Evolutionary conservation across 2,888 invertebrate genomes (phyloP).

Genomic region (Ophion obscuratus): DNA sequence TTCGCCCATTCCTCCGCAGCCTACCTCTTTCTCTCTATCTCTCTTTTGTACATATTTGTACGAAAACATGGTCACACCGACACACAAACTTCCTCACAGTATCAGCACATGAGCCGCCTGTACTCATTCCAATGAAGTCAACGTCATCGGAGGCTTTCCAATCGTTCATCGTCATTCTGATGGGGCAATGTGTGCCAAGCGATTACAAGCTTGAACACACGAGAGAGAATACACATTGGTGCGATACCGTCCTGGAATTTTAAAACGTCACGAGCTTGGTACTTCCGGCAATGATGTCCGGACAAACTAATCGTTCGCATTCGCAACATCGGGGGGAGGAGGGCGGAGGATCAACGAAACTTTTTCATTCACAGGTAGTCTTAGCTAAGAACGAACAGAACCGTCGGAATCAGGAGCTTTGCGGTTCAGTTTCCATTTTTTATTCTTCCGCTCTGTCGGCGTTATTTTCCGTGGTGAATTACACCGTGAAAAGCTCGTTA

Average conservation of each 20-base stretch:
- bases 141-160: slow-evolving; percentile 63
- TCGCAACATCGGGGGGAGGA: too few species aligned
- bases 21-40: slow-evolving; percentile 13
- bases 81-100: neutral
- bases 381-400: neutral
- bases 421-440: neutral
- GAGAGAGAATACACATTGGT: neutral
- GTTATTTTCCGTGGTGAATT: neutral
- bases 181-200: slow-evolving; percentile 41
- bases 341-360: neutral
- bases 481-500: neutral
- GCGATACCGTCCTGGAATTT: neutral
- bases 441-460: neutral
- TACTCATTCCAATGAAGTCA: slow-evolving; percentile 63
- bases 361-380: neutral
- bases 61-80: neutral
- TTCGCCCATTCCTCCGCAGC: slow-evolving; percentile 10
- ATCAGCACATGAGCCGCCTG: slow-evolving; percentile 13
- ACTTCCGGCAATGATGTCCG: neutral
- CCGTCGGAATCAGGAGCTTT: neutral
- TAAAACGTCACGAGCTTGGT: neutral
- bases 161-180: slow-evolving; percentile 59
- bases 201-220: slow-evolving; percentile 31
- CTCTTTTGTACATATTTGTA: slow-evolving; percentile 10
- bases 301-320: neutral